These are phyloP conservation scores for Nixonia krombeini DNA, from an alignment of 1,140 invertebrate species.

Conservation along the genomic window DNA sequence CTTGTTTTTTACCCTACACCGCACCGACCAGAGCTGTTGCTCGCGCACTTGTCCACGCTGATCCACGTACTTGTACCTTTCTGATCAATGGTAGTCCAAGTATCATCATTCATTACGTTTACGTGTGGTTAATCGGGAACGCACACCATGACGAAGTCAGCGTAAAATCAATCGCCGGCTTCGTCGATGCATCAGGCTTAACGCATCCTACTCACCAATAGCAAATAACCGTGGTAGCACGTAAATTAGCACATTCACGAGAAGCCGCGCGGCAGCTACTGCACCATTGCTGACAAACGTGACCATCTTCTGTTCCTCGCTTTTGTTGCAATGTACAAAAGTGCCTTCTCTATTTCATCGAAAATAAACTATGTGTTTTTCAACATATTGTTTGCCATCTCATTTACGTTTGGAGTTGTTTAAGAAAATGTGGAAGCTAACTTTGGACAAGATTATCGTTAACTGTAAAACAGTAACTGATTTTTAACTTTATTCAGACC, in stretches of 20 bases:
- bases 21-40: too few relatives aligned
- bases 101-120: constrained; percentile 28
- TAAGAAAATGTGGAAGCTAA: too few relatives aligned
- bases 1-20: too few relatives aligned
- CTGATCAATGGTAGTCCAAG: constrained; percentile 24
- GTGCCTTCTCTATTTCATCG: constrained; percentile 10
- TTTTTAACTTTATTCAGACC: too few relatives aligned
- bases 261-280: constrained; percentile 10
- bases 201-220: constrained; percentile 4
- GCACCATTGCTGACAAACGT: constrained; percentile 14
- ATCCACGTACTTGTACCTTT: constrained; percentile 12
- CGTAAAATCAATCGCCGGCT: constrained; percentile 27
- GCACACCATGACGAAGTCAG: constrained; percentile 6
- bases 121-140: constrained; percentile 8
- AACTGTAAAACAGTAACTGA: too few relatives aligned
- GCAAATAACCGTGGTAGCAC: too few relatives aligned
- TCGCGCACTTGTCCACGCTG: too few relatives aligned
- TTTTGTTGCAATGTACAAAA: constrained; percentile 24
- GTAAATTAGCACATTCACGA: constrained; percentile 30
- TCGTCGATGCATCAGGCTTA: constrained; percentile 14
- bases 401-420: constrained; percentile 18
- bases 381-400: not conserved
- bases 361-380: too few relatives aligned
- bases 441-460: too few relatives aligned
- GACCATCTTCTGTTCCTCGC: constrained; percentile 23